phyloP scores from a whole-genome alignment of 2,113 vertebrate species.

The Perognathus longimembris region DNA sequence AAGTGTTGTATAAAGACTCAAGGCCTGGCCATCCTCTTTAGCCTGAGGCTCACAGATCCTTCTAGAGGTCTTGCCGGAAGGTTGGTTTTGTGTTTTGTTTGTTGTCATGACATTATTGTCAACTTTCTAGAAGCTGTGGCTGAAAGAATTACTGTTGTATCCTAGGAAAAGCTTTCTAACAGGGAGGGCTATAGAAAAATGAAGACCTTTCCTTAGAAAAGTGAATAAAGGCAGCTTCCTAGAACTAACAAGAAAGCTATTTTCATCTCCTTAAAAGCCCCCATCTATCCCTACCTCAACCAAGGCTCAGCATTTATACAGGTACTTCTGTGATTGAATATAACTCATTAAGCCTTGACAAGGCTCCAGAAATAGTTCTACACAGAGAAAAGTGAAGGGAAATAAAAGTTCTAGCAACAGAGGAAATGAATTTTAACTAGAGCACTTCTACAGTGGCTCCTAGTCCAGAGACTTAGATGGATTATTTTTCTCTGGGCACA shows the following conservation, averaged over 20 bases:
- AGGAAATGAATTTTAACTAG: not conserved
- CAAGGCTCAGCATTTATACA: not conserved
- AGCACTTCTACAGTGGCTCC: not conserved
- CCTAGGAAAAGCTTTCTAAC: not conserved
- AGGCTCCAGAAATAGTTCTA: not conserved
- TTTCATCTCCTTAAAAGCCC: not conserved
- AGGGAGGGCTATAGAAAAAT: not conserved
- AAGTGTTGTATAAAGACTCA: conserved; percentile 11
- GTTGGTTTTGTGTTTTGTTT: not conserved
- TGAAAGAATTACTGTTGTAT: not conserved
- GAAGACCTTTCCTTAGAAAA: not conserved
- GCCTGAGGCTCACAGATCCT: not conserved
- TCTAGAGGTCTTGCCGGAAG: not conserved
- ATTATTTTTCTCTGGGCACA: not conserved
- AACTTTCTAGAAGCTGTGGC: not conserved
- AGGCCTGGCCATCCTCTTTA: not conserved
- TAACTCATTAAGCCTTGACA: not conserved
- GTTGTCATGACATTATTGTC: not conserved
- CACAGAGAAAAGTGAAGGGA: not conserved
- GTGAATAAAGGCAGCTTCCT: not conserved
- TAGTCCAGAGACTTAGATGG: not conserved
- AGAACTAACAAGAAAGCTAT: not conserved
- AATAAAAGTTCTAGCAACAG: conserved; percentile 1
- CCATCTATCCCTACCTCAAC: not conserved
- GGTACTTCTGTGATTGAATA: not conserved